Percentiles rank a stretch among this genome's conserved stretches.
Evolutionary conservation across 2,113 vertebrate species (phyloP).

Genomic region (Microtus pennsylvanicus): DNA sequence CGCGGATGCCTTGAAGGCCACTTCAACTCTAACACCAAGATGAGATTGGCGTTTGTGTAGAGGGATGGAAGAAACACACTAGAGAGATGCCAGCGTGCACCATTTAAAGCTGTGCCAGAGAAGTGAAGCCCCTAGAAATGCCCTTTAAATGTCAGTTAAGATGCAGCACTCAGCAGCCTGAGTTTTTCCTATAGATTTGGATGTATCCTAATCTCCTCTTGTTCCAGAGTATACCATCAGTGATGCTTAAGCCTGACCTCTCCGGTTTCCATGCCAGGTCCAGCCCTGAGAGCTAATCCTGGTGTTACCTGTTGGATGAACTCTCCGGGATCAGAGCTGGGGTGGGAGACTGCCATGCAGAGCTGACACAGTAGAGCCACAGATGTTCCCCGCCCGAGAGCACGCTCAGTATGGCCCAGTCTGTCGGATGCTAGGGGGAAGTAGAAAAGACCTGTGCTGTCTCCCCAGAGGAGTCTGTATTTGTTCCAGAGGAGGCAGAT

Average conservation of each 20-base stretch:
- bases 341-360: not conserved
- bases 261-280: not conserved
- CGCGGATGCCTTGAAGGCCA: not conserved
- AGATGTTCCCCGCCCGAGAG: not conserved
- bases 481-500: not conserved
- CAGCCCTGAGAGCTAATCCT: not conserved
- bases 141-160: too few species aligned
- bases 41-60: not conserved
- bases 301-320: not conserved
- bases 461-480: not conserved
- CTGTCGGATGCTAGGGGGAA: not conserved
- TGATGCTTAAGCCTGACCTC: not conserved
- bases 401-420: not conserved
- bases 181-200: not conserved
- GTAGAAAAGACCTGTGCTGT: not conserved
- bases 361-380: not conserved
- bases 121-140: not conserved
- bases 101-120: not conserved
- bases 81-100: not conserved
- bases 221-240: not conserved
- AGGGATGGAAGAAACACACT: not conserved
- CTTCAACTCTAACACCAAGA: not conserved
- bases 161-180: not conserved
- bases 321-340: not conserved
- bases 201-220: not conserved